Evolutionary conservation across 1,140 invertebrate genomes (phyloP).

Genomic region (Sarcophaga bullata): DNA sequence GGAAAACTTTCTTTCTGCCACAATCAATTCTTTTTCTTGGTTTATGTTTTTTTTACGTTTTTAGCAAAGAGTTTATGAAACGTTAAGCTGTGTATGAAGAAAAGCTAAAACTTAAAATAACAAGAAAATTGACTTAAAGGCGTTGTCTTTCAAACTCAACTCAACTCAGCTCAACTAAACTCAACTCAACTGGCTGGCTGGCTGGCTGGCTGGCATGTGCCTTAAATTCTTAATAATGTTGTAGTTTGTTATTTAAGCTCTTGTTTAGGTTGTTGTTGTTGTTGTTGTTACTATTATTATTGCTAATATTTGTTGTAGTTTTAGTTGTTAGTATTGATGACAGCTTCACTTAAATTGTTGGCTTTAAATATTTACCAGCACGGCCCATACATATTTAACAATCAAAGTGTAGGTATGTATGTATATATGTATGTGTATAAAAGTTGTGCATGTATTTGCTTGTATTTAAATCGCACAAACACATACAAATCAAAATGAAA

Average conservation of each 20-base stretch:
- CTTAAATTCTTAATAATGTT: constrained; percentile 41
- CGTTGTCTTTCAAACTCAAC: constrained; percentile 32
- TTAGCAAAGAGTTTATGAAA: too few species aligned
- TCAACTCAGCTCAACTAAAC: background rate
- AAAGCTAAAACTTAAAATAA: too few species aligned
- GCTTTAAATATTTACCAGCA: background rate
- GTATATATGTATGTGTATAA: background rate
- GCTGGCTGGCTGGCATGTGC: constrained; percentile 25
- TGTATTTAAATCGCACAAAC: background rate
- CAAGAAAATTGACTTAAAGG: constrained; percentile 25
- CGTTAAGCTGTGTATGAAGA: too few species aligned
- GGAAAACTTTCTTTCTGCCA: constrained; percentile 27
- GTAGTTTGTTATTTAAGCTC: constrained; percentile 21
- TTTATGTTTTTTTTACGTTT: too few species aligned
- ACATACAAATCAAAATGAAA: background rate
- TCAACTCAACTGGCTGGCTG: too few species aligned
- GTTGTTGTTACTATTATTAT: background rate
- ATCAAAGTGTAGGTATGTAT: background rate
- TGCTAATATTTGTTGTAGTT: constrained; percentile 13
- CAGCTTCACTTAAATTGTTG: constrained; percentile 35
- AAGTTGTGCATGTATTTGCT: background rate
- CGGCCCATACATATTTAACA: too few species aligned
- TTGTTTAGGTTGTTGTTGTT: constrained; percentile 8
- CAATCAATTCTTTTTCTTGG: too few species aligned
- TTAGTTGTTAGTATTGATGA: constrained; percentile 25